Conservation (phyloP, 2,888 invertebrate genomes). For the Mimas tiliae region DNA sequence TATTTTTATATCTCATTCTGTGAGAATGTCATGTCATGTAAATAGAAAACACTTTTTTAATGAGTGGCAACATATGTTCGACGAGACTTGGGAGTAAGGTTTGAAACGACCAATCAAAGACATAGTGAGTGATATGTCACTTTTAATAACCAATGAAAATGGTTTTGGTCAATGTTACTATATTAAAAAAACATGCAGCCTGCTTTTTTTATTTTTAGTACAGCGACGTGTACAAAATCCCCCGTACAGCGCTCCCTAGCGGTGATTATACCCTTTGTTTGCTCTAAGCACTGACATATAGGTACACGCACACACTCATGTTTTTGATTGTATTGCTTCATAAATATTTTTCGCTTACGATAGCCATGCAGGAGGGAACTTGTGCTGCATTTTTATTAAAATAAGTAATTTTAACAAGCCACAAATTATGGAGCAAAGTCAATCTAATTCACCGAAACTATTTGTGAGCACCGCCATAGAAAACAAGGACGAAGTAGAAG, state of each 20-base stretch:
- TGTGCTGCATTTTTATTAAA: slow-evolving; percentile 84
- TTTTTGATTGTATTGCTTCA: slow-evolving; percentile 80
- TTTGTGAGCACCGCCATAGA: slow-evolving; percentile 93
- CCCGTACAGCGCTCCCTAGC: slow-evolving; percentile 51
- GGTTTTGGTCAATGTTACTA: neutral
- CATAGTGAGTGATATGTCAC: neutral
- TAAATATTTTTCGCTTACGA: slow-evolving; percentile 84
- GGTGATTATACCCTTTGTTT: slow-evolving; percentile 46
- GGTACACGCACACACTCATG: slow-evolving; percentile 68
- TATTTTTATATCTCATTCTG: no score
- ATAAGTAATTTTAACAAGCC: slow-evolving; percentile 79
- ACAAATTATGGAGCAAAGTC: slow-evolving; percentile 85
- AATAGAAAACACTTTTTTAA: no score
- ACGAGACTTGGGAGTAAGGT: no score
- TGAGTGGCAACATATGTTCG: no score
- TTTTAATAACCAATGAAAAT: slow-evolving; percentile 10
- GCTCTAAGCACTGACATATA: slow-evolving; percentile 48
- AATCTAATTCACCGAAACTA: slow-evolving; percentile 88
- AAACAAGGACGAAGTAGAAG: slow-evolving; percentile 95
- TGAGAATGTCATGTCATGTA: neutral
- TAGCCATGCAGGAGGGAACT: slow-evolving; percentile 87
- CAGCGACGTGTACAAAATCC: neutral
- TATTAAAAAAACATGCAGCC: neutral
- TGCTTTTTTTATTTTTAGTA: neutral
- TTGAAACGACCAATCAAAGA: neutral